These are phyloP conservation scores for Heteropelma amictum DNA, from an alignment of 2,888 invertebrate genomes.

Conservation along the genomic window DNA sequence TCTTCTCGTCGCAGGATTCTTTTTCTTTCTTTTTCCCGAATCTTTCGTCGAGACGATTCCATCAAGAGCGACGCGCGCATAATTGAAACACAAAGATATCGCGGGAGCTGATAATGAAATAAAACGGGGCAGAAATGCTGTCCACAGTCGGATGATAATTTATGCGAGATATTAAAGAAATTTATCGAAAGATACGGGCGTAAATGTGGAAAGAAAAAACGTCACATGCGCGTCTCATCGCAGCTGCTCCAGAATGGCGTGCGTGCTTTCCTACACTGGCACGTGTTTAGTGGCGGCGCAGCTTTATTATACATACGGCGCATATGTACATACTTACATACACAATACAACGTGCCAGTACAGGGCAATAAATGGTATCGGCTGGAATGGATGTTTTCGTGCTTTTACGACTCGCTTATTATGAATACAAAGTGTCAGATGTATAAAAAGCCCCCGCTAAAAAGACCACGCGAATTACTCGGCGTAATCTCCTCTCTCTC, in stretches of 20 bases:
- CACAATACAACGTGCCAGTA: slow-evolving; percentile 54
- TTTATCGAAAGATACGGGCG: not conserved
- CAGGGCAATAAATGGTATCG: slow-evolving; percentile 71
- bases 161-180: slow-evolving; percentile 2
- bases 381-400: slow-evolving; percentile 72
- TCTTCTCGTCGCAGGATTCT: not conserved
- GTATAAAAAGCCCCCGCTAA: slow-evolving; percentile 53
- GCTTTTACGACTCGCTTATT: slow-evolving; percentile 71
- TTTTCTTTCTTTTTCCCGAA: not conserved
- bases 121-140: not conserved
- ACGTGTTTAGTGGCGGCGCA: slow-evolving; percentile 59
- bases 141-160: not conserved
- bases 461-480: slow-evolving; percentile 62
- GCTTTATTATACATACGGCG: slow-evolving; percentile 50
- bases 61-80: not conserved
- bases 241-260: slow-evolving; percentile 45
- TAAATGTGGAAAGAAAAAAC: slow-evolving; percentile 18
- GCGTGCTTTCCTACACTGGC: slow-evolving; percentile 52
- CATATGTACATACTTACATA: slow-evolving; percentile 13
- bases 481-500: slow-evolving; percentile 54
- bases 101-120: not conserved
- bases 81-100: slow-evolving; percentile 12
- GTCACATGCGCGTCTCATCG: slow-evolving; percentile 8
- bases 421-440: slow-evolving; percentile 67
- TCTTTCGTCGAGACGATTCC: not conserved